These are phyloP conservation scores for Hermetia illucens DNA, from an alignment of 1,140 invertebrate genomes.

Conservation along the genomic window DNA sequence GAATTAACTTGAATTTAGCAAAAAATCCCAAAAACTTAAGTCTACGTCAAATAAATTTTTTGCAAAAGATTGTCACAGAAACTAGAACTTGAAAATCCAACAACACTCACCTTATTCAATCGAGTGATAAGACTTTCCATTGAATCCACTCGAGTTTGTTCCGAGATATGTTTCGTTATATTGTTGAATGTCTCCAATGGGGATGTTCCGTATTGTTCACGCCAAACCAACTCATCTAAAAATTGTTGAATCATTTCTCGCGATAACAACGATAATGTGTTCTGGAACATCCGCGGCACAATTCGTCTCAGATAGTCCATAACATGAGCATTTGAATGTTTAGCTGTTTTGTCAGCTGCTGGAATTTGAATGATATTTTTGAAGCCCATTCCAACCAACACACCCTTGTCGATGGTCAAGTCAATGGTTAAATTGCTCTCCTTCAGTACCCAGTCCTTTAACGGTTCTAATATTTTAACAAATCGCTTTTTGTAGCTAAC, in stretches of 20 bases:
- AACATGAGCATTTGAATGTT: conserved; percentile 55
- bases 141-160: conserved; percentile 51
- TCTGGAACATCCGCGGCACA: conserved; percentile 81
- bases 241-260: conserved; percentile 79
- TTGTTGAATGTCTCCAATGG: conserved; percentile 66
- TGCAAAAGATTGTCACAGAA: too few relatives aligned
- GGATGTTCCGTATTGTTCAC: conserved; percentile 54
- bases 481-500: conserved; percentile 61
- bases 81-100: too few relatives aligned
- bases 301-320: conserved; percentile 78
- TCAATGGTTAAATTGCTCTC: conserved; percentile 67
- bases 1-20: too few relatives aligned
- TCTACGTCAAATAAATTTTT: too few relatives aligned
- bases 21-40: too few relatives aligned
- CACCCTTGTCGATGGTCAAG: conserved; percentile 64
- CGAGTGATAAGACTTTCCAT: conserved; percentile 32
- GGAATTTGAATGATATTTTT: conserved; percentile 53
- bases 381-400: conserved; percentile 61
- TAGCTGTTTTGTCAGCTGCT: conserved; percentile 40
- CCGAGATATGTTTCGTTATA: conserved; percentile 60
- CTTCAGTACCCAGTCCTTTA: conserved; percentile 61
- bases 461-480: conserved; percentile 62
- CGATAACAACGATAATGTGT: conserved; percentile 66
- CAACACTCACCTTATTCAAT: conserved; percentile 30
- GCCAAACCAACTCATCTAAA: conserved; percentile 73